phyloP scores from a whole-genome alignment of 2,113 vertebrate species.

The Solenodon paradoxus region DNA sequence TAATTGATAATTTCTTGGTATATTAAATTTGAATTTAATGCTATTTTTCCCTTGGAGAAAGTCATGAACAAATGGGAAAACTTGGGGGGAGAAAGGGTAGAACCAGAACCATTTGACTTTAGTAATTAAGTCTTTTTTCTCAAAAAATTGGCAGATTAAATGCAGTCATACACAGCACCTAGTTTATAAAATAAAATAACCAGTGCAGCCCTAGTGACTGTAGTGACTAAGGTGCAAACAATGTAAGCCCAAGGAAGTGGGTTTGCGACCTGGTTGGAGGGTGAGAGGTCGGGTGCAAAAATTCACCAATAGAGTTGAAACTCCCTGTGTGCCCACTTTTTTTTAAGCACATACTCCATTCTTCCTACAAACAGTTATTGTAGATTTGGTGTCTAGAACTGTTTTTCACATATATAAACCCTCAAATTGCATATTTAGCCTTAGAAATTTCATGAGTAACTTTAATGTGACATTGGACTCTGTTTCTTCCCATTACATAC shows the following conservation, averaged over 20 bases:
- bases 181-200: neutral
- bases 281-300: too few relatives aligned
- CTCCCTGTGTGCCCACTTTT: neutral
- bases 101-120: neutral
- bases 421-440: neutral
- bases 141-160: neutral
- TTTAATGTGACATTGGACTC: neutral
- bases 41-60: neutral
- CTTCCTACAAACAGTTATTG: neutral
- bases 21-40: neutral
- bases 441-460: neutral
- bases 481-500: neutral
- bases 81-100: neutral
- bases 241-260: too few relatives aligned
- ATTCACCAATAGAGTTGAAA: neutral
- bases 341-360: neutral
- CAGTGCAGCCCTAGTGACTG: too few relatives aligned
- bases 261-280: too few relatives aligned
- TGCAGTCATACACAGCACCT: neutral
- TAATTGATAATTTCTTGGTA: neutral
- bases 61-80: neutral
- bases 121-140: neutral
- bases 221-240: too few relatives aligned
- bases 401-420: neutral
- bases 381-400: neutral